A percentile compares a stretch with the other conserved stretches of the same genome.
phyloP scores from a whole-genome alignment of 2,113 vertebrate species.

The Saccopteryx bilineata region DNA sequence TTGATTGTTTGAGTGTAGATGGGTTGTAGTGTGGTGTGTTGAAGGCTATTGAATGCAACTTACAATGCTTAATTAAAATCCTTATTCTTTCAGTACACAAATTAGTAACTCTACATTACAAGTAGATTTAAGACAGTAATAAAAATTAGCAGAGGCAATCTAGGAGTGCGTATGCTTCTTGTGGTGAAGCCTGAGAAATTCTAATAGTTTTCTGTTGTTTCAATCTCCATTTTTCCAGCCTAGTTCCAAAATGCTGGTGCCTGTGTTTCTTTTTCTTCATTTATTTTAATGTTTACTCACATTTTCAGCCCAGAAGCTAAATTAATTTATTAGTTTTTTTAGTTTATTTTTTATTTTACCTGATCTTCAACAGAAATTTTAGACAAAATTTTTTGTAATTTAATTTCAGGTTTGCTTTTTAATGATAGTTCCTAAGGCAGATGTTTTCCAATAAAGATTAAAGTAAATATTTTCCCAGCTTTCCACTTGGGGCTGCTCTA shows the following conservation, averaged over 20 bases:
- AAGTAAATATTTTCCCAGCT: slow-evolving; percentile 11
- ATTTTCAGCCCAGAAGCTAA: slow-evolving; percentile 23
- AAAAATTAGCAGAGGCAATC: neutral
- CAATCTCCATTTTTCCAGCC: neutral
- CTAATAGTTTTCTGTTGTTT: neutral
- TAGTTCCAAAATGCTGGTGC: neutral
- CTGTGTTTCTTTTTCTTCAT: neutral
- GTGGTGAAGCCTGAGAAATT: neutral
- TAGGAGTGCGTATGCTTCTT: no score
- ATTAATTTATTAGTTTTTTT: slow-evolving; percentile 40
- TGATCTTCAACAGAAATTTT: slow-evolving; percentile 28
- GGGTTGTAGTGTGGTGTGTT: slow-evolving; percentile 95
- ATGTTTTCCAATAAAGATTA: slow-evolving; percentile 21
- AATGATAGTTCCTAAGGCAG: neutral
- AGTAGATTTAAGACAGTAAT: neutral
- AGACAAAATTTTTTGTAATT: slow-evolving; percentile 6
- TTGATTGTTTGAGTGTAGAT: slow-evolving; percentile 92
- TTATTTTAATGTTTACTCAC: neutral
- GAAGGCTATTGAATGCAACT: slow-evolving; percentile 98
- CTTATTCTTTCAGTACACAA: slow-evolving; percentile 98
- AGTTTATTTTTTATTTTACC: slow-evolving; percentile 43
- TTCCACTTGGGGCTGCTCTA: neutral
- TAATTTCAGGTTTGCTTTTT: neutral
- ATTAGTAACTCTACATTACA: neutral
- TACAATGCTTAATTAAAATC: slow-evolving; percentile 99